Conservation (phyloP, 2,888 invertebrate species). For the Merodon equestris region DNA sequence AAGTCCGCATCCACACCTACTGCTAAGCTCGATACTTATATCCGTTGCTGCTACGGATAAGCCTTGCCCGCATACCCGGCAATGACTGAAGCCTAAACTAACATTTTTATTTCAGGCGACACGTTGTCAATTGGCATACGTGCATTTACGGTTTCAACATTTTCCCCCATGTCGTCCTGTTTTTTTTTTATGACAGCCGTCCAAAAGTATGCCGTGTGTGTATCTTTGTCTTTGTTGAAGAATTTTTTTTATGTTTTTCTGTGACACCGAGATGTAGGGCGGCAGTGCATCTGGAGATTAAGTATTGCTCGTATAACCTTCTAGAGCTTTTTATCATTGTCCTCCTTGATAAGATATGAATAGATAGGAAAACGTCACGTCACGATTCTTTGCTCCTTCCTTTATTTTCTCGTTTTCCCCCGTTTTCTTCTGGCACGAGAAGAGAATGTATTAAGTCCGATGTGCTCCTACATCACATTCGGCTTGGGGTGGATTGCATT, state of each 20-base stretch:
- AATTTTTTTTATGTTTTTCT: constrained; percentile 34
- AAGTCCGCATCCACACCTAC: constrained; percentile 14
- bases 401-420: background rate
- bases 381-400: constrained; percentile 43
- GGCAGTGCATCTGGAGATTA: constrained; percentile 66
- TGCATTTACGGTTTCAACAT: constrained; percentile 65
- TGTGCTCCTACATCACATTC: constrained; percentile 34
- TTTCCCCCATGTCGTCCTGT: constrained; percentile 21
- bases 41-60: constrained; percentile 19
- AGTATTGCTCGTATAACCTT: constrained; percentile 64
- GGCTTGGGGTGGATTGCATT: constrained; percentile 40
- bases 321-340: constrained; percentile 60
- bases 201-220: constrained; percentile 47
- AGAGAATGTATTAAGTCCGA: constrained; percentile 38
- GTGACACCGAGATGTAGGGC: constrained; percentile 37
- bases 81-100: constrained; percentile 49
- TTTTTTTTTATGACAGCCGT: constrained; percentile 41
- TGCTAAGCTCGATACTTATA: background rate
- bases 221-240: constrained; percentile 1
- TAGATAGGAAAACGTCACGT: constrained; percentile 43
- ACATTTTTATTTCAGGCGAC: constrained; percentile 62
- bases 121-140: constrained; percentile 68
- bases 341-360: constrained; percentile 52
- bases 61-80: constrained; percentile 24
- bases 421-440: background rate